Conservation (phyloP, 2,888 invertebrate species). For the Orchesellides sinensis region DNA sequence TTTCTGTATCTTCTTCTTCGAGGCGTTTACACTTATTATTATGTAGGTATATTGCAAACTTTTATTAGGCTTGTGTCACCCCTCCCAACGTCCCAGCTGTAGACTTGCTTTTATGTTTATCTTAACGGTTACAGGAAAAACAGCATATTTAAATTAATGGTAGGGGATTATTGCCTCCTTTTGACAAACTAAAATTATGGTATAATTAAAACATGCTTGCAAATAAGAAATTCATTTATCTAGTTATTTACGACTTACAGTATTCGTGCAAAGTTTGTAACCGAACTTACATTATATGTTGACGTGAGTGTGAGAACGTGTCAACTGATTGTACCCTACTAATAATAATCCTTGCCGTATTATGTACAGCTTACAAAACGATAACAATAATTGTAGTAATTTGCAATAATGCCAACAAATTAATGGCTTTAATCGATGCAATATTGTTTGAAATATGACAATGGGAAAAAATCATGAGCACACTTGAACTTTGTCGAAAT, state of each 20-base stretch:
- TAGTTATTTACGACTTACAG: background rate
- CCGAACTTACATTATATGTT: background rate
- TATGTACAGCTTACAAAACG: background rate
- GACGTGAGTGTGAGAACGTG: background rate
- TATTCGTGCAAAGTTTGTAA: background rate
- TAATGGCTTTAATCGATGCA: background rate
- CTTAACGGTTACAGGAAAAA: too few relatives aligned
- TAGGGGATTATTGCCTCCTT: background rate
- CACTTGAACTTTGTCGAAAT: slow-evolving; percentile 10
- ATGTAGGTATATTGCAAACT: background rate
- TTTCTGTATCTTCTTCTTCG: background rate
- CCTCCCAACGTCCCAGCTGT: background rate
- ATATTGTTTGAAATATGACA: background rate
- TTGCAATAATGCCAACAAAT: background rate
- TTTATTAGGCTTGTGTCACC: background rate
- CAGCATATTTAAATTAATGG: background rate
- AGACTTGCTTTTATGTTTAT: too few relatives aligned
- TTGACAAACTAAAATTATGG: background rate
- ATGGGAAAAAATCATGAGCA: background rate
- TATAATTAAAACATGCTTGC: background rate
- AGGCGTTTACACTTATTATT: background rate
- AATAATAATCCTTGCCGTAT: background rate
- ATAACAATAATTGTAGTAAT: too few relatives aligned
- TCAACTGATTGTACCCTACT: background rate
- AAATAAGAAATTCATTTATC: background rate